Conservation (phyloP, 2,113 vertebrate genomes). For the Rhinolophus sinicus region DNA sequence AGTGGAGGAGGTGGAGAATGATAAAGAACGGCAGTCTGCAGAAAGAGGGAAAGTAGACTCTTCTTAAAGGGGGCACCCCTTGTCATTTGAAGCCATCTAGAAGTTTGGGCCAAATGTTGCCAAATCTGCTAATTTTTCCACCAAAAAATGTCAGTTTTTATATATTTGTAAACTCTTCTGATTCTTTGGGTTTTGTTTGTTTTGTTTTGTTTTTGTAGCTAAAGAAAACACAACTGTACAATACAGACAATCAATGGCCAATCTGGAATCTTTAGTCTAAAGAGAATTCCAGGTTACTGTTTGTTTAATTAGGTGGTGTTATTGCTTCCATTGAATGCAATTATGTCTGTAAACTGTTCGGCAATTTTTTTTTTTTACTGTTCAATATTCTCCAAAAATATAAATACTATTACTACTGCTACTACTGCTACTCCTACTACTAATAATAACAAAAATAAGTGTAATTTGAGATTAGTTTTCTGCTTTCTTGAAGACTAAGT, state of each 20-base stretch:
- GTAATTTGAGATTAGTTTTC: not conserved
- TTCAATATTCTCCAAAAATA: not conserved
- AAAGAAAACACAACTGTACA: not conserved
- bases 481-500: not conserved
- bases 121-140: not conserved
- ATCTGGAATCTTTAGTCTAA: not conserved
- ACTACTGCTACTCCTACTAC: not conserved
- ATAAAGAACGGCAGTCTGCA: not conserved
- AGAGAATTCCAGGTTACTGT: not conserved
- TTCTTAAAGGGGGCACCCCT: not conserved
- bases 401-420: not conserved
- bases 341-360: not conserved
- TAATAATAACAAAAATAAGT: not conserved
- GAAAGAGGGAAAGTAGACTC: not conserved
- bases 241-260: not conserved
- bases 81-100: not conserved
- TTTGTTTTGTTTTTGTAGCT: not conserved
- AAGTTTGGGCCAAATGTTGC: not conserved
- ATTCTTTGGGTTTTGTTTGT: not conserved
- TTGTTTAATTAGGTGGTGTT: not conserved
- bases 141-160: not conserved
- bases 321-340: conserved; percentile 1
- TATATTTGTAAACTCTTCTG: not conserved
- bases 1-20: not conserved
- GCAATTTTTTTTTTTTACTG: not conserved